A percentile compares a stretch with the other conserved stretches of the same genome.
Conservation (phyloP, 2,888 invertebrate genomes). For the Sisyra nigra region DNA sequence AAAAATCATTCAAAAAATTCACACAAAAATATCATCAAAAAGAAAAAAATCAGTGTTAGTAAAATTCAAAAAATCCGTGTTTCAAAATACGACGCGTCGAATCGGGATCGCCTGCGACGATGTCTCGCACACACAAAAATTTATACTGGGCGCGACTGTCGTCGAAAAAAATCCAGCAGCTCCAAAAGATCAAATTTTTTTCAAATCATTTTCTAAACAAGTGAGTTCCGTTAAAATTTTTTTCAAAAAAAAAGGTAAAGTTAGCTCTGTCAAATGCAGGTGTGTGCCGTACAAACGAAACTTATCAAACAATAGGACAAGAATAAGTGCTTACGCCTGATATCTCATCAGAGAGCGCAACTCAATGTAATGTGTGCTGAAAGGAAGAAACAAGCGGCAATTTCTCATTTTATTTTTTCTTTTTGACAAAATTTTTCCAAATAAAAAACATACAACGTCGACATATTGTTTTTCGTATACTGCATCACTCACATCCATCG, state of each 20-base stretch:
- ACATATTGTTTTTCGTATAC: neutral
- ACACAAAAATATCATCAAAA: slow-evolving; percentile 3
- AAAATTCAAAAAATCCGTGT: slow-evolving; percentile 3
- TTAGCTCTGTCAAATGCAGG: slow-evolving; percentile 14
- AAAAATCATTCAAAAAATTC: slow-evolving; percentile 8
- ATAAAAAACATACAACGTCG: too few relatives aligned
- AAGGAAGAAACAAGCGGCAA: slow-evolving; percentile 46
- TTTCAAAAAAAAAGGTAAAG: neutral
- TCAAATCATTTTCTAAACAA: neutral
- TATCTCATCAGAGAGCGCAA: slow-evolving; percentile 36
- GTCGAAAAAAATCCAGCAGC: slow-evolving; percentile 7
- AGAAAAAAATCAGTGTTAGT: neutral
- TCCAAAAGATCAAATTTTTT: neutral
- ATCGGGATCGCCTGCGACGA: neutral
- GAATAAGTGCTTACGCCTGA: neutral
- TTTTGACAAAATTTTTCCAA: too few relatives aligned
- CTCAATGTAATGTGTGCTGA: slow-evolving; percentile 57
- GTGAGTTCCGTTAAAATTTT: neutral
- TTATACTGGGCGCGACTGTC: neutral
- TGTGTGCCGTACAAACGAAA: slow-evolving; percentile 45
- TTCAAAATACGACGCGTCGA: slow-evolving; percentile 3
- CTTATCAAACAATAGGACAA: slow-evolving; percentile 18
- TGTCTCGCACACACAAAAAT: neutral
- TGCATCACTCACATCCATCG: slow-evolving; percentile 2
- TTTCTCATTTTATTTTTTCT: too few relatives aligned